A percentile compares a stretch with the other conserved stretches of the same genome.
These are phyloP conservation scores for Phylloscopus collybita DNA, from an alignment of 2,797 vertebrate species.

Conservation along the genomic window DNA sequence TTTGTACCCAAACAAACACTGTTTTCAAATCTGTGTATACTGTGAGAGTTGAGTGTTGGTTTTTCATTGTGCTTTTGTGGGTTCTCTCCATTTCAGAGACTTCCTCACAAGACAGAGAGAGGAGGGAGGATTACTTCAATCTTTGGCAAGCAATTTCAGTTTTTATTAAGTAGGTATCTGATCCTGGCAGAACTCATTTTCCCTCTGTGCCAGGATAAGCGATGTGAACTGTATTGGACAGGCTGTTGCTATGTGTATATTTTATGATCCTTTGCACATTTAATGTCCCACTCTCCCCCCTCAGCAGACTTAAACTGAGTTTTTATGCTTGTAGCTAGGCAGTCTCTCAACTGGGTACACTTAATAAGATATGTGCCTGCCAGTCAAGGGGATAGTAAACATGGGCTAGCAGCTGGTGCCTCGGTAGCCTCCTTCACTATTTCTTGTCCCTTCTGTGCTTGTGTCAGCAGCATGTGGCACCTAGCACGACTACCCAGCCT, in stretches of 20 bases:
- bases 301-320: background rate
- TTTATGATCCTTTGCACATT: rapidly evolving
- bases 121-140: constrained; percentile 3
- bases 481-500: background rate
- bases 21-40: background rate
- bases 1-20: background rate
- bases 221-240: background rate
- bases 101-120: background rate
- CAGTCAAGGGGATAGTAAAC: background rate
- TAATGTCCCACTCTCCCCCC: background rate
- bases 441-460: background rate
- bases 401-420: background rate
- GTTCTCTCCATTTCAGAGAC: background rate
- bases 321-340: background rate
- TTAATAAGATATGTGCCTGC: background rate
- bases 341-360: background rate
- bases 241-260: background rate
- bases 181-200: background rate
- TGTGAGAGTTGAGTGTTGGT: background rate
- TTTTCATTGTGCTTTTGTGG: background rate
- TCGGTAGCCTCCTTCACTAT: background rate
- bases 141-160: background rate
- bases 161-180: background rate
- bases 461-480: background rate
- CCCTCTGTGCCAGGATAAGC: background rate